These are phyloP conservation scores for Ovibos moschatus DNA, from an alignment of 2,113 vertebrate species.

Conservation along the genomic window DNA sequence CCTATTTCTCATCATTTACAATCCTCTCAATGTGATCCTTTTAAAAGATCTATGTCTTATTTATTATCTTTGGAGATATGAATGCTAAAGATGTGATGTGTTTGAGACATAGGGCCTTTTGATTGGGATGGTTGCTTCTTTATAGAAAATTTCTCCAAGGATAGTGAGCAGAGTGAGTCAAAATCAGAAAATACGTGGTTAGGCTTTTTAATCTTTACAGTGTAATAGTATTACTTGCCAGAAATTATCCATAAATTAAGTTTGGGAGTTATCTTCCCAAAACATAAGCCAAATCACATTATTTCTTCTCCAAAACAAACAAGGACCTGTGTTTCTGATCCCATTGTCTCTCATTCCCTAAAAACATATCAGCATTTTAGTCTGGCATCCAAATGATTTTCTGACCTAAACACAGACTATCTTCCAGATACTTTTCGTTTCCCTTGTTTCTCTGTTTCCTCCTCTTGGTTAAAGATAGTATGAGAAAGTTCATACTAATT, in stretches of 20 bases:
- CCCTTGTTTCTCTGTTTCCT: background rate
- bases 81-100: background rate
- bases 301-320: background rate
- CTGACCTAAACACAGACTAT: background rate
- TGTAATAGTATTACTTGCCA: background rate
- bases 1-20: background rate
- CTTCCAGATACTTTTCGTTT: background rate
- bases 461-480: background rate
- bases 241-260: background rate
- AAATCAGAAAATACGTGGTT: background rate
- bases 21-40: background rate
- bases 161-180: background rate
- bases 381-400: background rate
- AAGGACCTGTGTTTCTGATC: background rate
- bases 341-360: background rate
- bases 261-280: background rate
- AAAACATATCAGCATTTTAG: background rate
- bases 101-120: background rate
- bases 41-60: background rate
- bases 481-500: background rate
- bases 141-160: background rate
- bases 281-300: background rate
- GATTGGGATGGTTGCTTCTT: background rate
- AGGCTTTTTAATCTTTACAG: background rate
- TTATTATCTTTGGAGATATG: background rate